Evolutionary conservation across 2,113 vertebrate genomes (phyloP).

Genomic region (Corvus hawaiiensis): DNA sequence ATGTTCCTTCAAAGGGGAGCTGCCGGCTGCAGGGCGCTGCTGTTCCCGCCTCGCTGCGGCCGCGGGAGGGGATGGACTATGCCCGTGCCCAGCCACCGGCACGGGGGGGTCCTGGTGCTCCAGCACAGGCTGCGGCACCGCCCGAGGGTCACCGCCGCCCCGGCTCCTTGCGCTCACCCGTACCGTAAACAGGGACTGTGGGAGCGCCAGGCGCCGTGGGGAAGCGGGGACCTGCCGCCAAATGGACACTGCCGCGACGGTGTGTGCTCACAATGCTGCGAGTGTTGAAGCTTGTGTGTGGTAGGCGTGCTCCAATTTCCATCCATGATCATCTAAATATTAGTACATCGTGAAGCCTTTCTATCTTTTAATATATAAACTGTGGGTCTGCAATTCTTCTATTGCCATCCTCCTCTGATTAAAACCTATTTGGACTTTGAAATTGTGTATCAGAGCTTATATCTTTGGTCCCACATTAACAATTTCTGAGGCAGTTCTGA

Average conservation of each 20-base stretch:
- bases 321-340: neutral
- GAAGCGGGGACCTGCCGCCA: neutral
- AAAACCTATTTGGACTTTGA: neutral
- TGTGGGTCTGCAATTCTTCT: neutral
- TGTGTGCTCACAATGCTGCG: rapidly evolving
- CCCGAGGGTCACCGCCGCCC: neutral
- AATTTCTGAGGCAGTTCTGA: neutral
- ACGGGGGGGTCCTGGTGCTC: neutral
- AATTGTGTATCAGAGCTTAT: neutral
- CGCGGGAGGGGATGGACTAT: neutral
- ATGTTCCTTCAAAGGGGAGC: no score
- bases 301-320: neutral
- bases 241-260: rapidly evolving
- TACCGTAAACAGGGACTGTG: rapidly evolving
- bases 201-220: rapidly evolving
- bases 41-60: neutral
- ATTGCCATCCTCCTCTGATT: rapidly evolving
- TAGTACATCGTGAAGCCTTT: neutral
- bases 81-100: neutral
- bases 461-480: neutral
- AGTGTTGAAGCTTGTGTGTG: neutral
- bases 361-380: neutral
- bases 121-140: neutral
- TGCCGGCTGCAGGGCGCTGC: neutral
- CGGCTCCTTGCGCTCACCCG: rapidly evolving